Evolutionary conservation across 1,140 invertebrate genomes (phyloP).

Genomic region (Zaprionus nigranus): DNA sequence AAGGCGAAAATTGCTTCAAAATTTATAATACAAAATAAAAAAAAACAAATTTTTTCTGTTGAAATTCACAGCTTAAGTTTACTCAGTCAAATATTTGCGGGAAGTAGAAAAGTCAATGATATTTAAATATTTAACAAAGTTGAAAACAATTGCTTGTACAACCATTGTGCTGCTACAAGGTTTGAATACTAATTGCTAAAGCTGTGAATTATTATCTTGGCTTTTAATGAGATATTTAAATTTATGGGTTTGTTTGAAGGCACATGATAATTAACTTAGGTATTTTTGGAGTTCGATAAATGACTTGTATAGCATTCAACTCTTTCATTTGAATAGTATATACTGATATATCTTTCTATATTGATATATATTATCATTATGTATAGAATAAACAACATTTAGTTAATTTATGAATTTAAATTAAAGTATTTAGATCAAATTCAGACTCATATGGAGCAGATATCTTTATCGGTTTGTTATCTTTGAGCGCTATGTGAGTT

Average conservation of each 20-base stretch:
- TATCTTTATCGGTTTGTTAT: too few relatives aligned
- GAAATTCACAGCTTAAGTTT: neutral
- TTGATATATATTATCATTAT: too few relatives aligned
- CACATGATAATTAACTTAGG: neutral
- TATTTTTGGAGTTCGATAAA: neutral
- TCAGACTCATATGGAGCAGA: too few relatives aligned
- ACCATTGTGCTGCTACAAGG: neutral
- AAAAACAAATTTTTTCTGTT: neutral
- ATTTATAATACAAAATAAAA: neutral
- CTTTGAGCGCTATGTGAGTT: too few relatives aligned
- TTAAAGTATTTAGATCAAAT: too few relatives aligned
- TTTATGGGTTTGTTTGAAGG: neutral
- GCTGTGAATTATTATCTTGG: neutral
- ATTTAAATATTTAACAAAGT: conserved; percentile 1
- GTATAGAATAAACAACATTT: too few relatives aligned
- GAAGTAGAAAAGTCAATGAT: neutral
- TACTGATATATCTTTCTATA: too few relatives aligned
- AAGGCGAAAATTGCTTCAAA: neutral
- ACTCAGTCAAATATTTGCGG: neutral
- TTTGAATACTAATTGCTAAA: neutral
- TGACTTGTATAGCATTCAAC: too few relatives aligned
- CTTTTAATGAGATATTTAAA: neutral
- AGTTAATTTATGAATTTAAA: too few relatives aligned
- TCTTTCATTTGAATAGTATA: too few relatives aligned
- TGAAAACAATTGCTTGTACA: neutral